These are phyloP conservation scores for Pterophyllum scalare DNA, from an alignment of 2,113 vertebrate genomes.

Conservation along the genomic window DNA sequence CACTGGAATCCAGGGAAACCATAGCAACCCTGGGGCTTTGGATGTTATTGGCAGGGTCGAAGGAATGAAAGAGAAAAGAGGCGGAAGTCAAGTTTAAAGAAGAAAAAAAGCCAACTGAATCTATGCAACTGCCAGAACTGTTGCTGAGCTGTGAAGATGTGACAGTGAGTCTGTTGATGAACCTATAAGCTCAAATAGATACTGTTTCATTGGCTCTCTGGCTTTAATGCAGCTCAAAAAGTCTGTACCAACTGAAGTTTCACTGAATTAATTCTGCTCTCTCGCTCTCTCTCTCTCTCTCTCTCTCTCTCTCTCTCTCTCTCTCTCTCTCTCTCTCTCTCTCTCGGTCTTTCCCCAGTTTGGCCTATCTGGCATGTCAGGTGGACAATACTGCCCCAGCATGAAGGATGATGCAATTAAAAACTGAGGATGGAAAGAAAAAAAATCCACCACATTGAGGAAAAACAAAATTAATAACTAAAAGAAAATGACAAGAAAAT, in stretches of 20 bases:
- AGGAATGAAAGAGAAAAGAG: constrained; percentile 58
- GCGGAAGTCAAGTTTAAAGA: constrained; percentile 69
- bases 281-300: background rate
- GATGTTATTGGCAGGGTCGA: constrained; percentile 68
- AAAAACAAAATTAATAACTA: background rate
- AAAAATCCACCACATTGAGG: background rate
- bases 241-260: constrained; percentile 7
- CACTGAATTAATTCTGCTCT: background rate
- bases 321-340: background rate
- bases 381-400: background rate
- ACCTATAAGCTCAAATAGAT: constrained; percentile 20
- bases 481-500: background rate
- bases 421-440: background rate
- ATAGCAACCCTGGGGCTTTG: constrained; percentile 76
- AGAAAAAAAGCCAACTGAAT: constrained; percentile 40
- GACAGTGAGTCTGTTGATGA: constrained; percentile 53
- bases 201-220: constrained; percentile 11
- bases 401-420: background rate
- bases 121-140: constrained; percentile 46
- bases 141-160: constrained; percentile 35
- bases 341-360: background rate
- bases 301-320: background rate
- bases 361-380: background rate
- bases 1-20: constrained; percentile 68
- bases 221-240: constrained; percentile 11